Evolutionary conservation across 2,797 vertebrate species (phyloP).

Genomic region (Dendrocincla tyrannina): DNA sequence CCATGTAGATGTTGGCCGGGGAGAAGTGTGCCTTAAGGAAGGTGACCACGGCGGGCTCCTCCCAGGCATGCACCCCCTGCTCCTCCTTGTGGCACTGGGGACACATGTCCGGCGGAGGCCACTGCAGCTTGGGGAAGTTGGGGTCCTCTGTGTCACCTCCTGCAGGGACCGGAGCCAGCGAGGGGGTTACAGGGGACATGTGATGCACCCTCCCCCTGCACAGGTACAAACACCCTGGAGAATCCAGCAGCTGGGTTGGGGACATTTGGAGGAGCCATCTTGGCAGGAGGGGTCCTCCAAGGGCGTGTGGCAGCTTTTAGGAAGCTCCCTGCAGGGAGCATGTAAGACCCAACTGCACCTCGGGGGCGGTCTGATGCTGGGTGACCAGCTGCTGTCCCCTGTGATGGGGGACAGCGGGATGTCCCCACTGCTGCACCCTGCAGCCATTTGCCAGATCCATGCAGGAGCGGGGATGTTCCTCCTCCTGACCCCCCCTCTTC

Average conservation of each 20-base stretch:
- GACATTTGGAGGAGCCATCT: background rate
- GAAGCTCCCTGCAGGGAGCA: background rate
- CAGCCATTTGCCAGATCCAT: background rate
- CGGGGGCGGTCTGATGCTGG: rapidly evolving
- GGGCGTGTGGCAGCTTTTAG: background rate
- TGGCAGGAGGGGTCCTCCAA: rapidly evolving
- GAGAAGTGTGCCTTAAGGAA: slow-evolving; percentile 86
- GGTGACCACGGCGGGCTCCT: slow-evolving; percentile 57
- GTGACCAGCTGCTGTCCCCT: background rate
- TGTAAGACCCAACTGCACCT: background rate
- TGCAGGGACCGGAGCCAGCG: slow-evolving; percentile 15
- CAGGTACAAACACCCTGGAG: rapidly evolving
- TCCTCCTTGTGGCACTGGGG: slow-evolving; percentile 79
- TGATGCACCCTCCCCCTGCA: rapidly evolving
- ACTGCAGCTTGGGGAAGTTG: slow-evolving; percentile 91
- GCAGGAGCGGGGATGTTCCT: background rate
- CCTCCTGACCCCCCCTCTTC: background rate
- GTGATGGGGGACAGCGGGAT: rapidly evolving
- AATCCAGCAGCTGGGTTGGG: background rate
- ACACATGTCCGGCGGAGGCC: slow-evolving; percentile 86
- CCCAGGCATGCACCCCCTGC: slow-evolving; percentile 80
- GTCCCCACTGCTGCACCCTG: background rate
- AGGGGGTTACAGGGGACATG: background rate
- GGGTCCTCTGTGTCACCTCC: slow-evolving; percentile 89
- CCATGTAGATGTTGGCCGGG: slow-evolving; percentile 68